Base-by-base conservation (phyloP, 2,888 invertebrate genomes). In the Agrypnus murinus region DNA sequence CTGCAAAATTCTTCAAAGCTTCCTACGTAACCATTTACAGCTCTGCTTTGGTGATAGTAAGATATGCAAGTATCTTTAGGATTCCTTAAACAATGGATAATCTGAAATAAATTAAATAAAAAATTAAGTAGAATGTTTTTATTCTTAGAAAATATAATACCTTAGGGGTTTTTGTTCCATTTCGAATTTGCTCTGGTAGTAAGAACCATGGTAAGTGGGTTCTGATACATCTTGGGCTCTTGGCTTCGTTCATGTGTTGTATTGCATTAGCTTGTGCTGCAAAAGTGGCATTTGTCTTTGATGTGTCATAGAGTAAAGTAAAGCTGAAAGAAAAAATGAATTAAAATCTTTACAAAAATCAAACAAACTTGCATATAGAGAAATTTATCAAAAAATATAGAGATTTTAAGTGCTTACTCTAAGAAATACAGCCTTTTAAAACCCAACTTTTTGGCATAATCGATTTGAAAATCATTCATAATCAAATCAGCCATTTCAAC, bases 401-500 rank as follows among this genome's bases (percentile, higher is more conserved):
- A 10, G n/a, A 40, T 12, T 40, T 40, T 40, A 79, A 90, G 88
- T 85, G 93, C 93, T 93, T 93, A 71, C 93, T 86, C 81, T 92
- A 93, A 5, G 92, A 92, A 83, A 91, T 92, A 80, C 93, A n/a
- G 86, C 72, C 91, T 88, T 0, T 88, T 86, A 0, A 92, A 85
- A 0, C 88, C 87, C 65, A 86, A 85, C 2, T 85, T 85, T 86
- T 8, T 14, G 0, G 93, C 91, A 57, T 84, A 87, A 19, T 87
- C 86, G 78, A 91, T 93, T 79, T 93, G 89, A 78, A 93, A 86
- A 77, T 92, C 86, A 79, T 93, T 93, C 0, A 89, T 89, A 38
- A 93, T 83, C 83, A 93, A 84, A 93, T 93, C 93, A 2, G 92
- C 90, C 71, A 93, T 81, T 82, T 93, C 93, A 80, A 92, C 92